Base-by-base conservation (phyloP, 1,140 invertebrate genomes). In the Eulimnadia texana region DNA sequence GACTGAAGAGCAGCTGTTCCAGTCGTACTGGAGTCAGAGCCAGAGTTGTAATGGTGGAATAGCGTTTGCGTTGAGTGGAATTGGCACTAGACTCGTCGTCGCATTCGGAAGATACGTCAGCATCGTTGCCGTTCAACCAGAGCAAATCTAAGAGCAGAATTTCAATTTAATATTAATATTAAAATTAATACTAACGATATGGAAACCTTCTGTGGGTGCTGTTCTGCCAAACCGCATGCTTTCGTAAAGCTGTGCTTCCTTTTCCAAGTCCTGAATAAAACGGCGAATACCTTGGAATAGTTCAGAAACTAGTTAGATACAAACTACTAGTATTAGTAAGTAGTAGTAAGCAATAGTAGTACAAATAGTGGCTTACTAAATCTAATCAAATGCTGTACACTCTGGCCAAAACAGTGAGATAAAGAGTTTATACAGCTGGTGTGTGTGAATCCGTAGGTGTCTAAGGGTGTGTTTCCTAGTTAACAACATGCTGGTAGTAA, bases 201-300 rank as follows among this genome's bases (percentile, higher is more conserved):
- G 19, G 16, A 11, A 58, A 60, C 60, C 27, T 19, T 54, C 28
- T 25, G 13, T 20, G 10, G 33, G n/a, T 2, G 60, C 25, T 9
- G 49, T 54, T 2, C 25, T 25, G 11, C 60, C 28, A 52, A 61
- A 61, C 20, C 60, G 60, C 24, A 53, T 50, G 13, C 53, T 24
- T 29, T 54, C 60, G 60, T 61, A 61, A 11, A 61, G 51, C 6
- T 16, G n/a, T 3, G 42, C 60, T 52, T 61, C 60, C 33, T 51
- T 61, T 25, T 61, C 60, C 24, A 61, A 54, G 19, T 61, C 60
- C 24, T 61, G 51, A n/a, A 61, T 61, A 29, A 61, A 61, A 19
- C 60, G 25, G 16, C 60, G 60, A 42, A 61, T 33, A 11, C 52
- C 60, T 61, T 1, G 50, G n/a, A 33, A 2, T 49, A 47, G 23